Base-by-base conservation (phyloP, 64 coral and sea anemone species). In the Dendrophyllia cribrosa region DNA sequence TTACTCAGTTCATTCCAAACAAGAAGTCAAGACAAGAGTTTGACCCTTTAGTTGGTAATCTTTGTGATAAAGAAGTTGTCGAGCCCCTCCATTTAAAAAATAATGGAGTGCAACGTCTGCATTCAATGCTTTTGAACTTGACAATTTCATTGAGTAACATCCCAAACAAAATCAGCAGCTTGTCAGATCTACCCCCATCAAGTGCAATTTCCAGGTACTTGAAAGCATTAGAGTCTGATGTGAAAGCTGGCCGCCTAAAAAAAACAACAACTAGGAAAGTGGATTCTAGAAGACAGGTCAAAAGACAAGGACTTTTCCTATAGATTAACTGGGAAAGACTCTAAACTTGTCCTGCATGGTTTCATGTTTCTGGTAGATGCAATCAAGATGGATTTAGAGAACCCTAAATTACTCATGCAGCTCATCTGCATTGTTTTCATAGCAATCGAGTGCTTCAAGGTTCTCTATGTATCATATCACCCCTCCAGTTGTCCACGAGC, bases 1-100 rank as follows among this genome's bases (percentile, higher is more conserved):
- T 85, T 6, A 89, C 86, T n/a, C 24, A 66, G 7, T 94, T 85
- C 17, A 89, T 96, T 83, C 64, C 75, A 9, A 82, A 7, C 19
- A 64, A 92, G 34, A 87, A 91, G 15, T 91, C 83, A 22, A 91
- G 94, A 25, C 89, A 96, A 88, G 89, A 91, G 88, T 92, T 96
- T 65, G 53, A 78, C 9, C 89, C 94, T 19, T 15, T 88, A 9
- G 72, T 96, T 22, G 75, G 89, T 20, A 63, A 59, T 16, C 59
- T 91, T 17, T 91, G 88, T 91, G 94, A 92, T 50, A 96, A 88
- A 75, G 94, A 78, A 59, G 52, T 55, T 55, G 52, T 89, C 1
- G 87, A 89, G 14, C 92, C 87, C 20, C 69, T 89, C 7, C 92
- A 94, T 46, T 55, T 84, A 13, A 83, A 85, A 68, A 94, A 94